phyloP scores from a whole-genome alignment of 2,113 vertebrate species.

The Paratilapia polleni region DNA sequence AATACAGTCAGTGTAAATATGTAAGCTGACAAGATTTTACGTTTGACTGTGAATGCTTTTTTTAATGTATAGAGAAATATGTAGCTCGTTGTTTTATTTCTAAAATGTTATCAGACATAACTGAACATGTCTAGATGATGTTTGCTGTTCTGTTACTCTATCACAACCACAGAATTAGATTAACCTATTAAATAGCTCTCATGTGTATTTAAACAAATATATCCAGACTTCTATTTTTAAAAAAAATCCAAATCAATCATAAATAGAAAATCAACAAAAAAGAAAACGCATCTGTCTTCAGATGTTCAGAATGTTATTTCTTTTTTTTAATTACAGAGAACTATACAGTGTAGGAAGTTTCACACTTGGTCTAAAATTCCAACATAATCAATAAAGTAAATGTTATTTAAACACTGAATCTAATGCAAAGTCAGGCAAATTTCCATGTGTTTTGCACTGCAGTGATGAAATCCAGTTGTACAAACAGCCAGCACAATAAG shows the following conservation, averaged over 20 bases:
- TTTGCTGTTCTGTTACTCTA: neutral
- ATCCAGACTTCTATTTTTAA: neutral
- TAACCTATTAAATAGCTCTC: neutral
- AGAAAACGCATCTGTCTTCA: too few relatives aligned
- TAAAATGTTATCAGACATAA: neutral
- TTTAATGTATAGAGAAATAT: neutral
- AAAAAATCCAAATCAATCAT: rapidly evolving
- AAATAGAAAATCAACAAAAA: too few relatives aligned
- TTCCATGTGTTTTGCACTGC: constrained; percentile 30
- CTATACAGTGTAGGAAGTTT: neutral
- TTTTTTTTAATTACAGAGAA: neutral
- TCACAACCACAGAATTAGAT: neutral
- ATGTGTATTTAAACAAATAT: neutral
- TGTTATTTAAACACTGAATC: neutral
- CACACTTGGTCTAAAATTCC: neutral
- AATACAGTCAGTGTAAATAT: neutral
- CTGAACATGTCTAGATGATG: neutral
- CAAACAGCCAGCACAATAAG: constrained; percentile 39
- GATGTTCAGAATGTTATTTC: neutral
- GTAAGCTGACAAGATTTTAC: neutral
- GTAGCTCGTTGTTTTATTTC: neutral
- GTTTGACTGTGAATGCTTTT: neutral
- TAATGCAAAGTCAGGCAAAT: constrained; percentile 15
- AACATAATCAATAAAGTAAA: neutral
- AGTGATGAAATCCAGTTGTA: constrained; percentile 25